Evolutionary conservation across 2,797 vertebrate genomes (phyloP).

Genomic region (Phyllotis vaccarum): DNA sequence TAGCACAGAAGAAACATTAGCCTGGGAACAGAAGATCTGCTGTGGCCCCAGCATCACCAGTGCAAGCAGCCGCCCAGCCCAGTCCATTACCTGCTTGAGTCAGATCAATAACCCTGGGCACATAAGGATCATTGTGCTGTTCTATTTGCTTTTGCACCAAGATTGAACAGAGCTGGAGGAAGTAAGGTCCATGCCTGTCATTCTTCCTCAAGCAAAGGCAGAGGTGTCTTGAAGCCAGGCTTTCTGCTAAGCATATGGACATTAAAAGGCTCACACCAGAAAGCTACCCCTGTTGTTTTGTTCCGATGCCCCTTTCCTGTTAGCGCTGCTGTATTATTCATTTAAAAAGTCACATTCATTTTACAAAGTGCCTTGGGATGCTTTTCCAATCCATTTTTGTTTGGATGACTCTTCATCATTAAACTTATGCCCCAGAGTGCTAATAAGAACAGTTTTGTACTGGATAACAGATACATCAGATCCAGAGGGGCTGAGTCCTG

Average conservation of each 20-base stretch:
- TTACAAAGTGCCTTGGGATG: background rate
- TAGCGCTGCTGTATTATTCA: conserved; percentile 47
- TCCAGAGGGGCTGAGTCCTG: background rate
- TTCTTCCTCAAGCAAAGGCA: background rate
- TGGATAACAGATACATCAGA: background rate
- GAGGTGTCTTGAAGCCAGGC: background rate
- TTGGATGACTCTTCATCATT: background rate
- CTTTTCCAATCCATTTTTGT: background rate
- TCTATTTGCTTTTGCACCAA: background rate
- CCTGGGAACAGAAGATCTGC: too few species aligned
- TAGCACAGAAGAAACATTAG: background rate
- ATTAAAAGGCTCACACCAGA: background rate
- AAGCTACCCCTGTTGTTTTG: background rate
- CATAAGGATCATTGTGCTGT: background rate
- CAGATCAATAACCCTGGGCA: background rate
- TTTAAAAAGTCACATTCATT: conserved; percentile 29
- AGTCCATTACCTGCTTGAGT: background rate
- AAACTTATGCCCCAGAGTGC: background rate
- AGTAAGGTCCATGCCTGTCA: background rate
- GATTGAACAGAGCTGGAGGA: background rate
- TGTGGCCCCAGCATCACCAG: too few species aligned
- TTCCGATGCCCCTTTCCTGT: background rate
- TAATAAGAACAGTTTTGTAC: background rate
- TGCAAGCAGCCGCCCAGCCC: too few species aligned
- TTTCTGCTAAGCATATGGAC: background rate